Evolutionary conservation across 2,797 vertebrate genomes (phyloP).

Genomic region (Xyrichtys novacula): DNA sequence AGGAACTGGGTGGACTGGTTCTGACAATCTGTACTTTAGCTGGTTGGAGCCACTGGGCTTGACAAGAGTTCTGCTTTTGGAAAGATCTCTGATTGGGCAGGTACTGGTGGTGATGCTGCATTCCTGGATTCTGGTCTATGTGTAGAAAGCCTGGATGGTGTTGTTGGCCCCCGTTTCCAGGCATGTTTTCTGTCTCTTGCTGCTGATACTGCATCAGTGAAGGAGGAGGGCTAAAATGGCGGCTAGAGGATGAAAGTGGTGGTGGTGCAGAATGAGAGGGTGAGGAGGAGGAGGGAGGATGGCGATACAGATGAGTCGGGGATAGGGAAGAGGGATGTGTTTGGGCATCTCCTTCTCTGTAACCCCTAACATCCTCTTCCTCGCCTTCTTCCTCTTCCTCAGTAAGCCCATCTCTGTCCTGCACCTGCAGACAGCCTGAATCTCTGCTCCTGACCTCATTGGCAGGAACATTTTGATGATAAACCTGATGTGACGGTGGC

Average conservation of each 20-base stretch:
- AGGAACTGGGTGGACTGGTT: conserved; percentile 88
- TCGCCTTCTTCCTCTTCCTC: conserved; percentile 89
- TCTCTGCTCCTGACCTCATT: conserved; percentile 48
- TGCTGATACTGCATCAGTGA: conserved; percentile 92
- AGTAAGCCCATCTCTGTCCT: conserved; percentile 72
- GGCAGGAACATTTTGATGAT: conserved; percentile 54
- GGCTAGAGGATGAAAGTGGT: conserved; percentile 80
- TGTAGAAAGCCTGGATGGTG: conserved; percentile 88
- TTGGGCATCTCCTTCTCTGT: conserved; percentile 83
- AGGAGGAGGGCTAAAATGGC: conserved; percentile 90
- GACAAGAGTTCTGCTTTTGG: conserved; percentile 88
- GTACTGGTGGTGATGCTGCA: conserved; percentile 87
- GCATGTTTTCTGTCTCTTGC: conserved; percentile 86
- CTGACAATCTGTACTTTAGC: conserved; percentile 92
- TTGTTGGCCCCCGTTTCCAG: conserved; percentile 64
- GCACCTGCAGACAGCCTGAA: conserved; percentile 46
- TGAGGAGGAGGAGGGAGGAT: conserved; percentile 82
- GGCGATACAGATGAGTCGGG: conserved; percentile 76
- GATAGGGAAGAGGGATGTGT: conserved; percentile 55
- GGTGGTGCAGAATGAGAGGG: conserved; percentile 85
- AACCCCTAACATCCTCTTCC: conserved; percentile 82
- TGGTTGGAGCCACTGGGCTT: conserved; percentile 91
- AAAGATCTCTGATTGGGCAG: conserved; percentile 89
- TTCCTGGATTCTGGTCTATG: conserved; percentile 67
- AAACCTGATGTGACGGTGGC: conserved; percentile 52